Percentiles rank a stretch among this genome's conserved stretches.
Conservation (phyloP, 2,888 invertebrate genomes). For the Parnassius orleans region DNA sequence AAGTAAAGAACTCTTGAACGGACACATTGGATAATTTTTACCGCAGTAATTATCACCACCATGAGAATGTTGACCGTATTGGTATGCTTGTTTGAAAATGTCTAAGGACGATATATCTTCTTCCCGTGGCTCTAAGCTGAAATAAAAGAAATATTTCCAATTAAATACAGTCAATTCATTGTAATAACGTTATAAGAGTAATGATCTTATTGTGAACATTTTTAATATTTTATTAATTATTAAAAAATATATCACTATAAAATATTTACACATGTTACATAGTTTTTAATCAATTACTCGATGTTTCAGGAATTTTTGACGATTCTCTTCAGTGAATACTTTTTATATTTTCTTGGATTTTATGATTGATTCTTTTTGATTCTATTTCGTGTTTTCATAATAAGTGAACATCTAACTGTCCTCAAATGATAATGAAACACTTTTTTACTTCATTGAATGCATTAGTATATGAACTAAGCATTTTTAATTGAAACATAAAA, state of each 20-base stretch:
- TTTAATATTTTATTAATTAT: too few species aligned
- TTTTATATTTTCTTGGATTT: too few species aligned
- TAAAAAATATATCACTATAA: too few species aligned
- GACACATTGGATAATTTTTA: slow-evolving; percentile 48
- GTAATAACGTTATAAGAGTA: not conserved
- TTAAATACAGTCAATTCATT: not conserved
- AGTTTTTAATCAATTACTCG: too few species aligned
- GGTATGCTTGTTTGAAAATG: slow-evolving; percentile 51
- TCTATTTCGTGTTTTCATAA: too few species aligned
- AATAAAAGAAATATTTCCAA: slow-evolving; percentile 29
- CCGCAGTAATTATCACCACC: slow-evolving; percentile 41
- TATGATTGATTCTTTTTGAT: too few species aligned
- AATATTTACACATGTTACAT: too few species aligned
- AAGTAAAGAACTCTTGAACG: slow-evolving; percentile 48
- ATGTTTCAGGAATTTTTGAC: not conserved
- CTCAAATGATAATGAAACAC: too few species aligned
- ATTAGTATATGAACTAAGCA: too few species aligned
- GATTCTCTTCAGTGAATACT: not conserved
- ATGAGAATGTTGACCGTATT: slow-evolving; percentile 39
- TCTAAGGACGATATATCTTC: slow-evolving; percentile 49
- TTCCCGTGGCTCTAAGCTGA: slow-evolving; percentile 50
- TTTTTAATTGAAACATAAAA: too few species aligned
- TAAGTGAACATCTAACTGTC: too few species aligned
- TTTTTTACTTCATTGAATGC: too few species aligned
- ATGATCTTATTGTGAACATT: not conserved